Evolutionary conservation across 2,113 vertebrate genomes (phyloP).

Genomic region (Arizona elegans): DNA sequence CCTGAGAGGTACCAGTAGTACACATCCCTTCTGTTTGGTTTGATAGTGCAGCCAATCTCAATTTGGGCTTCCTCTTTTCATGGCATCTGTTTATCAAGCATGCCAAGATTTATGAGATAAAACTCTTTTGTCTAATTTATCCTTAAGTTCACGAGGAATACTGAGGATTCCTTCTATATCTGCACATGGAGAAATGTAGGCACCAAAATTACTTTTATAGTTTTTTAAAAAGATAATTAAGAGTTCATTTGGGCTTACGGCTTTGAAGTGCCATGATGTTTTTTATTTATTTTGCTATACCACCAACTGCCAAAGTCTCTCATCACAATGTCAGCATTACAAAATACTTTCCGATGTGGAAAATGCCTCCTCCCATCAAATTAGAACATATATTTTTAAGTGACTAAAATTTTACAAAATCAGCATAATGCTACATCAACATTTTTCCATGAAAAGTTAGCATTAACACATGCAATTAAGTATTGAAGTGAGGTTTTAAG

Average conservation of each 20-base stretch:
- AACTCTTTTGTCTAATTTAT: not conserved
- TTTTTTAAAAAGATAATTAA: not conserved
- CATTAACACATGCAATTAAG: not conserved
- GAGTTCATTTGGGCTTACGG: not conserved
- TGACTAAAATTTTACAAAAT: not conserved
- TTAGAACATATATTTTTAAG: not conserved
- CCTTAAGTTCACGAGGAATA: not conserved
- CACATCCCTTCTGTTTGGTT: not conserved
- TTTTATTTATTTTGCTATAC: not conserved
- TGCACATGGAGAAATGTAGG: not conserved
- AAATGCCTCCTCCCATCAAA: not conserved
- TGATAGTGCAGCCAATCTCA: not conserved
- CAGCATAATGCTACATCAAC: not conserved
- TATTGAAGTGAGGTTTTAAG: not conserved
- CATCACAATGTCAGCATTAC: not conserved
- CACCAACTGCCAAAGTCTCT: not conserved
- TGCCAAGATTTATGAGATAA: not conserved
- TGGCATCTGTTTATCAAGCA: not conserved
- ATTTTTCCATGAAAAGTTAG: not conserved
- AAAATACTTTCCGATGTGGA: not conserved
- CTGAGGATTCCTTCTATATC: not conserved
- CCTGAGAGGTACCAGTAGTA: not conserved
- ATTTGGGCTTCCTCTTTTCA: not conserved
- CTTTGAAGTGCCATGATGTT: not conserved
- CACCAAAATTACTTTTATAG: not conserved